Conservation (phyloP, 53 echinoderm and acorn worm species). For the Echinarachnius parma region DNA sequence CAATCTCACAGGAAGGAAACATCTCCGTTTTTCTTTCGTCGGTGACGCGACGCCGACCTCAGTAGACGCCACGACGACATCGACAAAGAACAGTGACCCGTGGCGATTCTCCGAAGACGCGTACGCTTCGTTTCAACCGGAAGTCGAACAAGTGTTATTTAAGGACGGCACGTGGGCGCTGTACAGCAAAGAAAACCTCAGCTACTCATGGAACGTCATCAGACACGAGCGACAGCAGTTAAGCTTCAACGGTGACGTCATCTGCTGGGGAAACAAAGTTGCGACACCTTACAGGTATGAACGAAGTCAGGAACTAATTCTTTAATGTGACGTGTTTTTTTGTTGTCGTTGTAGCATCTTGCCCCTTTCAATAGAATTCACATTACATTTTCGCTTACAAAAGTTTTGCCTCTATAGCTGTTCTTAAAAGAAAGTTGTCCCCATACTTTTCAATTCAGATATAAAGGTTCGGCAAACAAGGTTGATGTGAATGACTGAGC, state of each 20-base stretch:
- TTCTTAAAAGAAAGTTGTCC: no score
- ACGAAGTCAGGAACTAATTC: no score
- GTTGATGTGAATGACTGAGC: no score
- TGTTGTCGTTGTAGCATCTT: no score
- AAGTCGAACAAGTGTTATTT: constrained; percentile 25
- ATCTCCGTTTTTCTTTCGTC: constrained; percentile 51
- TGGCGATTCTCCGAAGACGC: constrained; percentile 44
- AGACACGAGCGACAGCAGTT: constrained; percentile 21
- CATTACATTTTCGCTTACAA: no score
- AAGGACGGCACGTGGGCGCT: constrained; percentile 44
- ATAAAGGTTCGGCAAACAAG: no score
- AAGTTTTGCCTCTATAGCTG: no score
- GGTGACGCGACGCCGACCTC: constrained; percentile 22
- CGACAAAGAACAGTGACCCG: no score
- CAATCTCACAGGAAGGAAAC: constrained; percentile 9
- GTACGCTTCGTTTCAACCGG: constrained; percentile 40
- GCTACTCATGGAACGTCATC: constrained; percentile 53
- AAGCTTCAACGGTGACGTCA: constrained; percentile 36
- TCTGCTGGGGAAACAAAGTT: constrained; percentile 55
- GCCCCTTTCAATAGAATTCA: no score
- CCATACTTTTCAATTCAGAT: no score
- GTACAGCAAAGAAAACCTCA: constrained; percentile 21
- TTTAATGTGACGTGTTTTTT: no score
- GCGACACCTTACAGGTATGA: constrained; percentile 40
- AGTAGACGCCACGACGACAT: no score